These are phyloP conservation scores for Hypolimnas misippus DNA, from an alignment of 2,888 invertebrate genomes.

Conservation along the genomic window DNA sequence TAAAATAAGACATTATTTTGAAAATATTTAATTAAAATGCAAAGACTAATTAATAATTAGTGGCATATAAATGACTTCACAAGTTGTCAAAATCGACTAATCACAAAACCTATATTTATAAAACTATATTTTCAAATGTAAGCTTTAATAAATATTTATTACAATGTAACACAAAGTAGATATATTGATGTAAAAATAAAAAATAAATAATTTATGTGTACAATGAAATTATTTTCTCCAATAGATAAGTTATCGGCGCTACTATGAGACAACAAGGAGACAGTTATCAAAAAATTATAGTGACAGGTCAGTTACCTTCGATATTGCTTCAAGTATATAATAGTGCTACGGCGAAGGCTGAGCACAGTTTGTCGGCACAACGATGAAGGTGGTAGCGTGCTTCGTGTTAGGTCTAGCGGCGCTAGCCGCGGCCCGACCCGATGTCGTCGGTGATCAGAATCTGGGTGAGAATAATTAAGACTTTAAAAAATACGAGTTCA, in stretches of 20 bases:
- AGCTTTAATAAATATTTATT: too few species aligned
- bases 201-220: neutral
- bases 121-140: too few species aligned
- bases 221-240: constrained; percentile 14
- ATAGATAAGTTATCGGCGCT: constrained; percentile 9
- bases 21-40: too few species aligned
- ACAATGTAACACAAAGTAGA: too few species aligned
- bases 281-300: constrained; percentile 23
- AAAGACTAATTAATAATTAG: too few species aligned
- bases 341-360: neutral
- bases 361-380: constrained; percentile 66
- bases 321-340: constrained; percentile 37
- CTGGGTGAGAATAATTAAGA: constrained; percentile 53
- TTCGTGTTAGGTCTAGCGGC: constrained; percentile 66
- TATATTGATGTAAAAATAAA: too few species aligned
- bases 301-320: constrained; percentile 35
- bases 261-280: constrained; percentile 1
- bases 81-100: too few species aligned
- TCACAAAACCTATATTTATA: too few species aligned
- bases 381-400: constrained; percentile 65
- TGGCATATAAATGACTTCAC: too few species aligned
- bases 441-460: constrained; percentile 59
- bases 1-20: too few species aligned
- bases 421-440: constrained; percentile 64
- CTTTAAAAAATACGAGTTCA: too few species aligned